Evolutionary conservation across 1,140 invertebrate species (phyloP), one percentile per base, ranked within the genome.

Genomic region (Caerostris darwini): DNA sequence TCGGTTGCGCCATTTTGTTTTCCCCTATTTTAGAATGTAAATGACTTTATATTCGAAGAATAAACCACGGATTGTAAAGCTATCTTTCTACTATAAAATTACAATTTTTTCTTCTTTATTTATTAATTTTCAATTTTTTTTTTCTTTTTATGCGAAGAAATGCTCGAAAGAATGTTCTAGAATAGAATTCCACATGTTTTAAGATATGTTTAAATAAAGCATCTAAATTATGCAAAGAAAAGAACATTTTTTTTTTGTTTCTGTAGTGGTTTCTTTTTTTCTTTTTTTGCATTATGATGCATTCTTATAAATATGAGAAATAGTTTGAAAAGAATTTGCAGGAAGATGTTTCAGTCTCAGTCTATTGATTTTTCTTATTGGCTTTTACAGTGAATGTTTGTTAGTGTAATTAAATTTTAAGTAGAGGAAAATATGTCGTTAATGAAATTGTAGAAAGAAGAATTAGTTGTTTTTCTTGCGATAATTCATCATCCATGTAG

Each of bases 51-150:
- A 77, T 77, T 10, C 34, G 8, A 12, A 10, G 5, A 50, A 53
- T 77, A 77, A 67, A 53, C 50, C 71, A 34, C 12, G 34, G 50
- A 53, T 77, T 12, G 8, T 34, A 77, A 77, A 77, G 71, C 71
- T 77, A 77, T 77, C 71, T 77, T 77, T 77, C 10, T 4, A 77
- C 71, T 34, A 77, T 77, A 77, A 77, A 77, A 77, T 77, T 50
- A 77, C 67, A 77, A 67, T n/a, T 2, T 34, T n/a, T 17, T 3
- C 61, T 4, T 67, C 12, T n/a, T 17, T 67, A 17, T 67, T 17
- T 6, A 64, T 64, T 5, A 17, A 34, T 34, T 34, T 34, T n/a
- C n/a, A n/a, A n/a, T 64, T 3, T 64, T 64, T 4, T 12, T 3
- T 64, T 4, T 5, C 5, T 64, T 64, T 64, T 64, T 64, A 10